These are phyloP conservation scores for Galagoides demidoff DNA, from an alignment of 2,797 vertebrate genomes.

Conservation along the genomic window DNA sequence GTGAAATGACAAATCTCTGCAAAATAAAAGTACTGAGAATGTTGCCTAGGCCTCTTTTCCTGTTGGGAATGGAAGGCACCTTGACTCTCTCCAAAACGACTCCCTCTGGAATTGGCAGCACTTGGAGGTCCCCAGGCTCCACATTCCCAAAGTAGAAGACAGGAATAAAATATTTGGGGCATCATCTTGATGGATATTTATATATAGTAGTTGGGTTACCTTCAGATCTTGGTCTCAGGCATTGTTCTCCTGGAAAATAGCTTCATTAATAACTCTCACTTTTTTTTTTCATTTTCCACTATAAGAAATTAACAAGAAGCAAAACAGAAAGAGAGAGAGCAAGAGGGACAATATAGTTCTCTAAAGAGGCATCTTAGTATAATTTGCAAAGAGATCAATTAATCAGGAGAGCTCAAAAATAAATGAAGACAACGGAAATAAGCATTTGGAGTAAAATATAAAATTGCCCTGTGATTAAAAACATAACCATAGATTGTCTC, in stretches of 20 bases:
- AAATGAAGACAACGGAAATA: background rate
- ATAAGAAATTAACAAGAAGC: background rate
- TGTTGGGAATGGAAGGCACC: background rate
- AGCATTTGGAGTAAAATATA: background rate
- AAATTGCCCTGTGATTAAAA: background rate
- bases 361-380: background rate
- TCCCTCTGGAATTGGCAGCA: background rate
- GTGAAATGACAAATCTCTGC: background rate
- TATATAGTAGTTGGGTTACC: background rate
- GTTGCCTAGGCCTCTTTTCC: background rate
- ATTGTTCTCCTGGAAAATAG: background rate
- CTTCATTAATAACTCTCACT: background rate
- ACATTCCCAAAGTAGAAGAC: background rate
- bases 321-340: background rate
- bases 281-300: background rate
- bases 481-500: background rate
- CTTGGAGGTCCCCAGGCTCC: background rate
- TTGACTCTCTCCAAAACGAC: background rate
- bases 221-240: background rate
- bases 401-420: background rate
- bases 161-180: background rate
- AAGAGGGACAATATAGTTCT: background rate
- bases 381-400: background rate
- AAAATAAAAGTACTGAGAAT: background rate
- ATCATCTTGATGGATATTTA: background rate